Conservation (phyloP, 2,113 vertebrate species). For the Pangasianodon gigas region DNA sequence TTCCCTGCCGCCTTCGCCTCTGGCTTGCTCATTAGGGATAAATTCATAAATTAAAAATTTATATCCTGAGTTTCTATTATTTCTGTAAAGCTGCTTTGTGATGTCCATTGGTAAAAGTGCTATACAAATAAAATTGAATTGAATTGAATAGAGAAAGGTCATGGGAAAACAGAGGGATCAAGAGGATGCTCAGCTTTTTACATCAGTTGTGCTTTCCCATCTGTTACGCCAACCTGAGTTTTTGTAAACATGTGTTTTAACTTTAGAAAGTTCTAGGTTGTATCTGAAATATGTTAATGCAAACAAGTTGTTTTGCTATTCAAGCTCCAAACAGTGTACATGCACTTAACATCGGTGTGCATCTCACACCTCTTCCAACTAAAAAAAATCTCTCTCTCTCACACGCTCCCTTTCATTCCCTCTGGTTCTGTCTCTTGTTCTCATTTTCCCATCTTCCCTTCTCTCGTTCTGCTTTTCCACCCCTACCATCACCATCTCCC, state of each 20-base stretch:
- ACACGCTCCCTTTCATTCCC: conserved; percentile 54
- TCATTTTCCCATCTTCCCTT: conserved; percentile 11
- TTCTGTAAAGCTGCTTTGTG: too few species aligned
- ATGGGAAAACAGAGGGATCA: background rate
- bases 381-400: conserved; percentile 53
- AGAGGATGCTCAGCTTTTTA: background rate
- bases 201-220: background rate
- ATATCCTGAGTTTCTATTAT: too few species aligned
- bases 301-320: background rate
- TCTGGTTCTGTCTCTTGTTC: conserved; percentile 45
- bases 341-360: background rate
- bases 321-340: background rate
- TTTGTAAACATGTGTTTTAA: background rate
- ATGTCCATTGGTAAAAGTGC: too few species aligned
- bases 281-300: background rate
- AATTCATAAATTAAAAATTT: too few species aligned
- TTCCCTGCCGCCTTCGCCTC: too few species aligned
- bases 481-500: conserved; percentile 68
- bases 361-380: conserved; percentile 42
- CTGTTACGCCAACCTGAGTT: background rate
- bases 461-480: conserved; percentile 57
- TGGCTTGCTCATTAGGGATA: too few species aligned
- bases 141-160: too few species aligned
- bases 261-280: background rate
- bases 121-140: too few species aligned